A percentile compares a stretch with the other conserved stretches of the same genome.
These are phyloP conservation scores for Dyspetes luteomarginatus DNA, from an alignment of 2,888 invertebrate genomes.

Conservation along the genomic window DNA sequence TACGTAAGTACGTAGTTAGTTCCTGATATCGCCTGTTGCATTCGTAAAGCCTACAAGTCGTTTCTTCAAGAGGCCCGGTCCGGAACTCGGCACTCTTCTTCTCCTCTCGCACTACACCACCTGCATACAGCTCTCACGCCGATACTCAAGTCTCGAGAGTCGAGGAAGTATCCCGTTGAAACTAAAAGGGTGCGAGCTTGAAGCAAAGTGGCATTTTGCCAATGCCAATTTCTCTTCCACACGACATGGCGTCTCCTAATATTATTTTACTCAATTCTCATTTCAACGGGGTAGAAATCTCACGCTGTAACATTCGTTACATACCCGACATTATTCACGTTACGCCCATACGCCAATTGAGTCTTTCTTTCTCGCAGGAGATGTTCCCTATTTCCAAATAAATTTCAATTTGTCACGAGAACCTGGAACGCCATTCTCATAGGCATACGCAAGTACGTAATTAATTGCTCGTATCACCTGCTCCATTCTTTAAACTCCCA, in stretches of 20 bases:
- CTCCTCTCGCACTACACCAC: slow-evolving; percentile 8
- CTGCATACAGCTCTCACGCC: neutral
- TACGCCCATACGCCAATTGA: neutral
- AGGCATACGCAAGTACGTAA: no score
- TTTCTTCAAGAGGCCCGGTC: slow-evolving; percentile 73
- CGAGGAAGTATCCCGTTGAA: slow-evolving; percentile 1
- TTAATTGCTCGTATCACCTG: no score
- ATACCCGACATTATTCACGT: slow-evolving; percentile 33
- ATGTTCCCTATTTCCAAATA: slow-evolving; percentile 70
- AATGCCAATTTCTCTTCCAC: slow-evolving; percentile 24
- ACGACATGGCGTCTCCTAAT: neutral
- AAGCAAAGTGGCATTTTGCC: slow-evolving; percentile 43
- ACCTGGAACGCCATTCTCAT: slow-evolving; percentile 75
- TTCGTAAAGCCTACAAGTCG: slow-evolving; percentile 72
- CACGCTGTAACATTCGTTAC: slow-evolving; percentile 20
- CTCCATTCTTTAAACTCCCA: no score
- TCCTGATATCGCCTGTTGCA: slow-evolving; percentile 82
- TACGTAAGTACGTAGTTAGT: slow-evolving; percentile 81
- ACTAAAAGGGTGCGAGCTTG: slow-evolving; percentile 29
- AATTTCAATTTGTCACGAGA: slow-evolving; percentile 79
- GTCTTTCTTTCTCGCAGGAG: slow-evolving; percentile 36
- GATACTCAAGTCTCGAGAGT: slow-evolving; percentile 9
- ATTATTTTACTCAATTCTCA: slow-evolving; percentile 21
- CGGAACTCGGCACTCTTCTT: slow-evolving; percentile 68
- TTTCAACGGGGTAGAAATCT: slow-evolving; percentile 22